Evolutionary conservation across 2,888 invertebrate species (phyloP).

Genomic region (Epinotia ramella): DNA sequence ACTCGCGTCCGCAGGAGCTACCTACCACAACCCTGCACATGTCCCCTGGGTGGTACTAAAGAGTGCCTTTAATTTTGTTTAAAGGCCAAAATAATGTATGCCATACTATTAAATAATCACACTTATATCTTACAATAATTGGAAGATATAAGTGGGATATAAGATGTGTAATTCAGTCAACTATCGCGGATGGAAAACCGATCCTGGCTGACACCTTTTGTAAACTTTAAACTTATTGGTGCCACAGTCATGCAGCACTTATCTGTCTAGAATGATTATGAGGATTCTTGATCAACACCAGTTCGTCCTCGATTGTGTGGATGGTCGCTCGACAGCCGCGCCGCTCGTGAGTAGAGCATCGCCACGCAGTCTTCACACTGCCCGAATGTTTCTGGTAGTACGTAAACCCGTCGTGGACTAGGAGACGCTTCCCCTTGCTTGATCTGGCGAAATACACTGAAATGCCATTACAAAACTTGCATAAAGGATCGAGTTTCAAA

Average conservation of each 20-base stretch:
- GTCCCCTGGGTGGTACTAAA: no score
- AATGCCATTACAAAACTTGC: background rate
- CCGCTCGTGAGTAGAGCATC: slow-evolving; percentile 15
- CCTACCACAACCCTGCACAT: no score
- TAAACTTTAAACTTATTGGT: background rate
- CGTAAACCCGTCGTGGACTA: slow-evolving; percentile 18
- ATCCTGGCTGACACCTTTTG: background rate
- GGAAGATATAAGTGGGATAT: no score
- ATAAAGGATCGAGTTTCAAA: no score
- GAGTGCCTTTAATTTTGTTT: no score
- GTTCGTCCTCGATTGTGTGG: slow-evolving; percentile 14
- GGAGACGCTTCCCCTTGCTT: slow-evolving; percentile 6
- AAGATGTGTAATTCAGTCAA: no score
- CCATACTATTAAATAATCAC: no score
- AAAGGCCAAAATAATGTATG: no score
- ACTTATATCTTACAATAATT: no score
- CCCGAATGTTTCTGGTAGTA: background rate
- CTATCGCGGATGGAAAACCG: background rate
- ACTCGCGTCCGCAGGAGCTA: no score
- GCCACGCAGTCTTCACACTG: background rate
- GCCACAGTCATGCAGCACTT: background rate
- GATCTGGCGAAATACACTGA: slow-evolving; percentile 7
- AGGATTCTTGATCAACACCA: slow-evolving; percentile 2
- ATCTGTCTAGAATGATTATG: slow-evolving; percentile 22
- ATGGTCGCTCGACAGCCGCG: slow-evolving; percentile 22